phyloP scores from a whole-genome alignment of 2,888 invertebrate species.

The Lasioglossum marginatum region DNA sequence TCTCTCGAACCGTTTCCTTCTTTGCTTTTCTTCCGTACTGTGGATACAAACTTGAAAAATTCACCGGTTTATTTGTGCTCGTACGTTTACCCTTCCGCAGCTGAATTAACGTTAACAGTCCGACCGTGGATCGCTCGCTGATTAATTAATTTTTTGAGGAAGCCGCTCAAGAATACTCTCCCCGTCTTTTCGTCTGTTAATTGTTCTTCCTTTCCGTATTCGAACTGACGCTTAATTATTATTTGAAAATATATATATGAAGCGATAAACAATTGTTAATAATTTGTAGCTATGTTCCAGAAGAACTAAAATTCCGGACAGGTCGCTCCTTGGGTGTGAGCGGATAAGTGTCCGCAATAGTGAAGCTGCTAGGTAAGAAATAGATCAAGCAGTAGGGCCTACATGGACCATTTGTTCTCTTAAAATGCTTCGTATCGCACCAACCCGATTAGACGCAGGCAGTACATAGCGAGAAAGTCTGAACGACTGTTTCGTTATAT shows the following conservation, averaged over 20 bases:
- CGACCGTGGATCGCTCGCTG: neutral
- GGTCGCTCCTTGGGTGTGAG: neutral
- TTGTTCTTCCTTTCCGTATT: neutral
- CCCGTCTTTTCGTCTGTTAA: neutral
- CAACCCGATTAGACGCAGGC: neutral
- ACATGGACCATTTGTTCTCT: neutral
- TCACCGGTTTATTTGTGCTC: neutral
- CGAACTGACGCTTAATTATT: neutral
- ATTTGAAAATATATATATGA: neutral
- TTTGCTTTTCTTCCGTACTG: slow-evolving; percentile 3
- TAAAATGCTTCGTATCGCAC: neutral
- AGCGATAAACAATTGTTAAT: neutral
- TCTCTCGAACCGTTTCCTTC: neutral
- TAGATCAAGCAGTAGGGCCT: neutral
- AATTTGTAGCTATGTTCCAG: neutral
- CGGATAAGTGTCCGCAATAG: neutral
- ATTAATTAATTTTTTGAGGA: neutral
- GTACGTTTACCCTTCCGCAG: neutral
- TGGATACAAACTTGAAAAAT: slow-evolving; percentile 12
- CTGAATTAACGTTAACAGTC: slow-evolving; percentile 2
- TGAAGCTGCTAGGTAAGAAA: neutral
- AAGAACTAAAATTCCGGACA: neutral
- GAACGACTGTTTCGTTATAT: slow-evolving; percentile 43
- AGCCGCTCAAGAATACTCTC: neutral
- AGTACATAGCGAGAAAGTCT: neutral